Evolutionary conservation across 2,888 invertebrate species (phyloP), one percentile per base, ranked within the genome.

Genomic region (Lycia hirtaria): DNA sequence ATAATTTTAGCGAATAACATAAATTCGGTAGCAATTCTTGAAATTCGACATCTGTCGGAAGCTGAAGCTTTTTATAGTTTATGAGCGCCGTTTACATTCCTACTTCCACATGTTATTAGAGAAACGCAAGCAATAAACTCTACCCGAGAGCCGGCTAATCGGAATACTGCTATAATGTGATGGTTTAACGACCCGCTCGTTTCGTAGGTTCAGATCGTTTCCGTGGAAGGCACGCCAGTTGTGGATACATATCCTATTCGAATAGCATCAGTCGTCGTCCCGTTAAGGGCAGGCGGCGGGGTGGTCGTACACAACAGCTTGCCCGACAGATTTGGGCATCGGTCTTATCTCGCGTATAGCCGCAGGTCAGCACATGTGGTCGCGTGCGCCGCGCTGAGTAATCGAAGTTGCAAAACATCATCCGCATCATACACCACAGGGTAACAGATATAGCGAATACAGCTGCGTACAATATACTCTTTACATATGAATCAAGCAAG

Each of bases 61-160:
- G 73, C 75, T 72, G 69, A 62, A 65, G 71, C 76, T 78, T 78
- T 79, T 80, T 75, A 81, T 78, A 78, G 76, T 75, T 77, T 72
- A 79, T 71, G 73, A 75, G 57, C 38, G 60, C 53, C 64, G 64
- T 71, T 75, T 73, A 76, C 72, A 72, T 52, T 67, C 57, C 56
- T 65, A 71, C 69, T 68, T 73, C 70, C 73, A 72, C 67, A 70
- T 68, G 72, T 72, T 75, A 75, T 74, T 71, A 69, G 65, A 72
- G 69, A 71, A 74, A 75, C 69, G 64, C 58, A 56, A 62, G 68
- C 70, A 72, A 77, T 80, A 77, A 80, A 81, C 75, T 68, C 69
- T 75, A 69, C 75, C 68, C 67, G 67, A 69, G 70, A 66, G 71
- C 65, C 69, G 64, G 69, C 75, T 80, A 76, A 83, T 82, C 77